Evolutionary conservation across 35 echinoderm and acorn worm genomes (phyloP), one percentile per base, ranked within the genome.

Genomic region (Apostichopus japonicus): DNA sequence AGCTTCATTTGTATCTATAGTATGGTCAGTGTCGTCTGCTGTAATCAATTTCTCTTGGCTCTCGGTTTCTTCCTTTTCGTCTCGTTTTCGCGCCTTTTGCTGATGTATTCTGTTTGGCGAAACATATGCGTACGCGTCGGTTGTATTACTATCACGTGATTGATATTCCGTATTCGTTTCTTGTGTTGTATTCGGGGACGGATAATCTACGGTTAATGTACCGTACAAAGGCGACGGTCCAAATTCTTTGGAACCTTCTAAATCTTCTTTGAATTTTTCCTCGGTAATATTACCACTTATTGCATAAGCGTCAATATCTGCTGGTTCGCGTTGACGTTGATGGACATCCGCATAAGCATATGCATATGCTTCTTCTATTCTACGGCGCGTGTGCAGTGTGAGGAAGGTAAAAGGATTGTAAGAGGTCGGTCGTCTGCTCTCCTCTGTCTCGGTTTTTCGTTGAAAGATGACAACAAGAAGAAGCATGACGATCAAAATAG

Each of bases 321-420:
- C 21, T 9, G 92, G 87, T 21, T 90, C 67, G 19, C 76, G 53
- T 19, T 90, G 78, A 23, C 73, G 54, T 23, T 79, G 57, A 5
- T 79, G 91, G 17, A 93, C 92, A 6, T 93, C 92, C 15, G 84
- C 92, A 86, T 93, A 93, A 7, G 92, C 92, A 24, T 93, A 93
- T 15, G 92, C 84, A 24, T 90, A 93, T 3, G 80, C 84, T 77
- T 93, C 86, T 7, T 88, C 84, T 23, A 79, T n/a, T 14, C 73
- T n/a, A 19, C 55, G 22, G 22, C 73, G 87, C 11, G 87, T 88
- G 16, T 86, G 70, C 21, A 87, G 61, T 1, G 87, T 90, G 5
- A 77, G 24, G 9, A 77, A 10, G 10, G 92, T 23, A 23, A 93
- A 55, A 14, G 92, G 92, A 61, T 87, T 80, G 53, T 90, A 70